A percentile compares a stretch with the other conserved stretches of the same genome.
These are phyloP conservation scores for Nothoprocta pentlandii DNA, from an alignment of 2,113 vertebrate species.

Conservation along the genomic window DNA sequence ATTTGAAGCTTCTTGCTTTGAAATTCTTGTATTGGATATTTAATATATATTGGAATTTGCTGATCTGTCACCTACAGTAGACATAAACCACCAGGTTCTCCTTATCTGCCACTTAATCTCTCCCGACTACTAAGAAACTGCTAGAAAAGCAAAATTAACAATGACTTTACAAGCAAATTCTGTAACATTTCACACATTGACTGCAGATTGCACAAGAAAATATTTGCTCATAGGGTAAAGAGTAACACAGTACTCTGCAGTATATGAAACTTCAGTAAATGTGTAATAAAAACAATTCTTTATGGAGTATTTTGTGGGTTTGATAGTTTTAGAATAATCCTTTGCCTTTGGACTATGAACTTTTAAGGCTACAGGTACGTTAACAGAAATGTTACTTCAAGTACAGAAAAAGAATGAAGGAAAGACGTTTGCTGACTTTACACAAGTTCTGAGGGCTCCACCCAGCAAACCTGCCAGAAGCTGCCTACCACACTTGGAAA, in stretches of 20 bases:
- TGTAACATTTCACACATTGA: not conserved
- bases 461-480: not conserved
- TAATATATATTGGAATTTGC: not conserved
- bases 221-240: not conserved
- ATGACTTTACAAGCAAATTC: not conserved
- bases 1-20: not conserved
- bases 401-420: not conserved
- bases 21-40: not conserved
- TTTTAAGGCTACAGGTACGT: not conserved
- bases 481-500: fast-evolving
- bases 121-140: not conserved
- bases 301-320: not conserved
- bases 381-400: not conserved
- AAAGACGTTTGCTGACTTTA: not conserved
- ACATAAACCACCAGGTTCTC: not conserved
- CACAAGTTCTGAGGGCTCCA: not conserved
- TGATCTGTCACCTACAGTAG: slow-evolving; percentile 15
- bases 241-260: not conserved
- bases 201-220: not conserved
- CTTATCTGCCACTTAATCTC: not conserved
- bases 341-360: not conserved
- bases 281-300: not conserved
- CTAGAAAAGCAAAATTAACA: not conserved
- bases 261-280: not conserved
- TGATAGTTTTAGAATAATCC: not conserved